phyloP scores from a whole-genome alignment of 1,140 invertebrate species.

The Drosophila guanche region DNA sequence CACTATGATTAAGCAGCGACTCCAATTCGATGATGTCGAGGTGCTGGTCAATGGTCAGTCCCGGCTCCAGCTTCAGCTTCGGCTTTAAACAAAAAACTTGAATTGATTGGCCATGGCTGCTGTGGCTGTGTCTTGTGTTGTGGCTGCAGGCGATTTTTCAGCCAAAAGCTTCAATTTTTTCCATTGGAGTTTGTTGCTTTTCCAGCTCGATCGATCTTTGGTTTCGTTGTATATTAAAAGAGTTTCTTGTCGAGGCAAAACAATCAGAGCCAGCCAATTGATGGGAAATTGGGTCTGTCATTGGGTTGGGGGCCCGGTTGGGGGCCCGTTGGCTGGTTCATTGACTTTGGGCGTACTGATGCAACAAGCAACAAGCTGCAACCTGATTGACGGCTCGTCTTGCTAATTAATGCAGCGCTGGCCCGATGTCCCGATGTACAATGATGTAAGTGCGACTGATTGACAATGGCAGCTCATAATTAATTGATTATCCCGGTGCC shows the following conservation, averaged over 20 bases:
- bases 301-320: too few species aligned
- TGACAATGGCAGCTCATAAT: slow-evolving; percentile 64
- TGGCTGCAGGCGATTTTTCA: slow-evolving; percentile 69
- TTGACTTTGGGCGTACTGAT: slow-evolving; percentile 62
- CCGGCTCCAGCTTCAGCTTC: slow-evolving; percentile 38
- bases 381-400: slow-evolving; percentile 46
- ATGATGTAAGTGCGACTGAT: slow-evolving; percentile 71
- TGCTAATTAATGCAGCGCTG: slow-evolving; percentile 66
- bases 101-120: slow-evolving; percentile 53
- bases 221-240: slow-evolving; percentile 64
- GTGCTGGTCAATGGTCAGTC: slow-evolving; percentile 74
- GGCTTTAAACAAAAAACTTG: slow-evolving; percentile 11
- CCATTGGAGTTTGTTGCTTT: slow-evolving; percentile 11
- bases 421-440: slow-evolving; percentile 4
- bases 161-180: slow-evolving; percentile 60
- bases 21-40: slow-evolving; percentile 55
- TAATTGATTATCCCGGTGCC: slow-evolving; percentile 66
- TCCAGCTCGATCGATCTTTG: slow-evolving; percentile 22
- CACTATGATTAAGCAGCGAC: slow-evolving; percentile 71
- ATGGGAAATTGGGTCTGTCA: slow-evolving; percentile 69
- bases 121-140: slow-evolving; percentile 6
- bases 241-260: slow-evolving; percentile 47
- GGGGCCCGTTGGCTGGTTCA: slow-evolving; percentile 38
- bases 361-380: slow-evolving; percentile 39
- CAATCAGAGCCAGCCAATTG: slow-evolving; percentile 30